Percentiles rank a stretch among this genome's conserved stretches.
Conservation (phyloP, 2,888 invertebrate genomes). For the Folsomia manolachei region DNA sequence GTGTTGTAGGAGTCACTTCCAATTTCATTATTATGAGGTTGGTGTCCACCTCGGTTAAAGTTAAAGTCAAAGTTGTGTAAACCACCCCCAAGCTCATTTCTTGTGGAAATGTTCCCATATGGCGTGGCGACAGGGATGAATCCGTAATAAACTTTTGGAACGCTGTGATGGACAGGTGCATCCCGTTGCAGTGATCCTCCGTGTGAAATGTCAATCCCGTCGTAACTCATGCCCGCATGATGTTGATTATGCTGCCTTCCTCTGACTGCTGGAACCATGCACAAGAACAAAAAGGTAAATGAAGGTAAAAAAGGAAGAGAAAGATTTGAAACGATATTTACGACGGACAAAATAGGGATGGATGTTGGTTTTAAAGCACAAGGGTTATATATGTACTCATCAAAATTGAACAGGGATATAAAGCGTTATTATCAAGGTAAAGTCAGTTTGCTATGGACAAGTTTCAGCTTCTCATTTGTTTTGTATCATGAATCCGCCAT, state of each 20-base stretch:
- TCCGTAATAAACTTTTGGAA: slow-evolving; percentile 43
- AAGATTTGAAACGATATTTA: too few species aligned
- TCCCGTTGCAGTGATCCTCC: too few species aligned
- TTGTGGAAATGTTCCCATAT: slow-evolving; percentile 37
- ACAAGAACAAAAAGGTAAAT: slow-evolving; percentile 10
- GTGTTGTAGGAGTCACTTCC: not conserved
- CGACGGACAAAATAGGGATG: too few species aligned
- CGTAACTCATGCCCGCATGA: slow-evolving; percentile 1
- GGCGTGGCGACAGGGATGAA: slow-evolving; percentile 45
- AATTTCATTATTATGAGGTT: not conserved
- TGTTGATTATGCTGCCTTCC: slow-evolving; percentile 12
- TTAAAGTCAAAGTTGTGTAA: not conserved
- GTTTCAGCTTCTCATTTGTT: too few species aligned
- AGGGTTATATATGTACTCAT: too few species aligned
- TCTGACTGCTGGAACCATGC: slow-evolving; percentile 11
- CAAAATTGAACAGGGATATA: too few species aligned
- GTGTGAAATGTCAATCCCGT: not conserved
- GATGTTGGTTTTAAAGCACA: too few species aligned
- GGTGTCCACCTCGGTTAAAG: not conserved
- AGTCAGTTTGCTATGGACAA: too few species aligned
- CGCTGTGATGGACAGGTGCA: slow-evolving; percentile 22
- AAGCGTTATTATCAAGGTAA: too few species aligned
- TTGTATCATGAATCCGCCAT: too few species aligned
- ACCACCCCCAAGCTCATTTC: not conserved
- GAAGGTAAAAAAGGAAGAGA: not conserved